Percentiles rank a stretch among this genome's conserved stretches.
These are phyloP conservation scores for Rhamphomyia laevipes DNA, from an alignment of 2,888 invertebrate genomes.

Conservation along the genomic window DNA sequence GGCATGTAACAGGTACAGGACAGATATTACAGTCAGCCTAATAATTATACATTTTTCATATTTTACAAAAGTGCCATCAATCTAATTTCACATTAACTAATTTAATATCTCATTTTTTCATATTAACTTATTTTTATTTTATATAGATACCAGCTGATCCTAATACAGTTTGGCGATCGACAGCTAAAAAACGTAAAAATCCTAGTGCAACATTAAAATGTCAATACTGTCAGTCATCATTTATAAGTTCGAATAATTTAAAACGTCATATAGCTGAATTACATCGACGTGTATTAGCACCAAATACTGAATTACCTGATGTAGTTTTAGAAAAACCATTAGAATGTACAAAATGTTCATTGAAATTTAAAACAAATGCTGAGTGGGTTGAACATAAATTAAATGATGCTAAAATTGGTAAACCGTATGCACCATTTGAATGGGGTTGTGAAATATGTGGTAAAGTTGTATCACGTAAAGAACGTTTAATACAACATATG, in stretches of 20 bases:
- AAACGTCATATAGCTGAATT: slow-evolving; percentile 36
- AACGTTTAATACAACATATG: slow-evolving; percentile 36
- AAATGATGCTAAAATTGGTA: slow-evolving; percentile 30
- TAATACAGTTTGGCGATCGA: slow-evolving; percentile 13
- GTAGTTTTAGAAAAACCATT: slow-evolving; percentile 30
- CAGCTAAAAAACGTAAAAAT: background rate
- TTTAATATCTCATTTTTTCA: background rate
- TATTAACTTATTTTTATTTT: background rate
- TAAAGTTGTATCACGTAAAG: slow-evolving; percentile 35
- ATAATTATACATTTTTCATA: no score
- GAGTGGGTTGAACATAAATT: slow-evolving; percentile 38
- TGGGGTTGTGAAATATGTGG: slow-evolving; percentile 38
- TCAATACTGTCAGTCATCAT: slow-evolving; percentile 35
- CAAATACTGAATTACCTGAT: slow-evolving; percentile 28
- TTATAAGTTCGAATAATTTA: slow-evolving; percentile 36
- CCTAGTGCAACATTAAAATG: slow-evolving; percentile 19
- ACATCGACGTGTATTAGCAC: slow-evolving; percentile 32
- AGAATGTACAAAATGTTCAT: slow-evolving; percentile 30
- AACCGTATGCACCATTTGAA: slow-evolving; percentile 34
- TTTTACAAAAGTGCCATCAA: no score
- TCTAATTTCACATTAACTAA: no score
- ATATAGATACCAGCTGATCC: slow-evolving; percentile 19
- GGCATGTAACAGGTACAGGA: no score
- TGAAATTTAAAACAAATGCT: slow-evolving; percentile 29
- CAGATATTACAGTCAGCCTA: no score